phyloP scores from a whole-genome alignment of 2,888 invertebrate genomes.

The Agonopterix alstromeriana region DNA sequence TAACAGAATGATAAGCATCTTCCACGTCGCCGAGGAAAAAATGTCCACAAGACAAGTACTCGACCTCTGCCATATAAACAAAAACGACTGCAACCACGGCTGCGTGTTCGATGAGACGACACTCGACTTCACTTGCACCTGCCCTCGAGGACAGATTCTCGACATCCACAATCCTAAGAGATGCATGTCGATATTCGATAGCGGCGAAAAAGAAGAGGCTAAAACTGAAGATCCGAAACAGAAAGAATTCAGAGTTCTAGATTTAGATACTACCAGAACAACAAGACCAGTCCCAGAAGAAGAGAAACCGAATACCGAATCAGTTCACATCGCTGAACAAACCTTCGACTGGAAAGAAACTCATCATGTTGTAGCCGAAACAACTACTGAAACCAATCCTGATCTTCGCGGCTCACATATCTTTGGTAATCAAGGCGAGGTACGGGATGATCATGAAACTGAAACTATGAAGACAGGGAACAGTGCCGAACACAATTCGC shows the following conservation, averaged over 20 bases:
- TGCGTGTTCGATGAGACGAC: constrained; percentile 80
- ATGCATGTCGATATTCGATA: constrained; percentile 49
- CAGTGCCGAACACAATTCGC: constrained; percentile 20
- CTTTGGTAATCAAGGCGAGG: constrained; percentile 33
- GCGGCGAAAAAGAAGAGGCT: constrained; percentile 15
- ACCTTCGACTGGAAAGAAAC: constrained; percentile 51
- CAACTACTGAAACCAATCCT: constrained; percentile 41
- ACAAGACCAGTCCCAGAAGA: constrained; percentile 33
- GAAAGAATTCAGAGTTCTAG: constrained; percentile 27
- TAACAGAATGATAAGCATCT: constrained; percentile 71
- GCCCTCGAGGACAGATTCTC: constrained; percentile 71
- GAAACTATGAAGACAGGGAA: constrained; percentile 16
- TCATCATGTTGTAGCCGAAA: constrained; percentile 29
- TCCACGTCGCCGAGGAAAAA: constrained; percentile 68
- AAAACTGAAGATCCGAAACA: constrained; percentile 17
- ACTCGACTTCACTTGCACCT: constrained; percentile 81
- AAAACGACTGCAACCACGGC: constrained; percentile 79
- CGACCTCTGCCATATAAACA: constrained; percentile 80
- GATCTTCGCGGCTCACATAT: constrained; percentile 49
- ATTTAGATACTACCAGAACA: constrained; percentile 31
- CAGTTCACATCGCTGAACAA: constrained; percentile 18
- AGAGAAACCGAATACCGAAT: constrained; percentile 32
- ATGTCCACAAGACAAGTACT: constrained; percentile 61
- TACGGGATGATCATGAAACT: constrained; percentile 24
- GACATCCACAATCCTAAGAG: constrained; percentile 54